Base-by-base conservation (phyloP, 2,888 invertebrate species). In the Amphipyra berbera region DNA sequence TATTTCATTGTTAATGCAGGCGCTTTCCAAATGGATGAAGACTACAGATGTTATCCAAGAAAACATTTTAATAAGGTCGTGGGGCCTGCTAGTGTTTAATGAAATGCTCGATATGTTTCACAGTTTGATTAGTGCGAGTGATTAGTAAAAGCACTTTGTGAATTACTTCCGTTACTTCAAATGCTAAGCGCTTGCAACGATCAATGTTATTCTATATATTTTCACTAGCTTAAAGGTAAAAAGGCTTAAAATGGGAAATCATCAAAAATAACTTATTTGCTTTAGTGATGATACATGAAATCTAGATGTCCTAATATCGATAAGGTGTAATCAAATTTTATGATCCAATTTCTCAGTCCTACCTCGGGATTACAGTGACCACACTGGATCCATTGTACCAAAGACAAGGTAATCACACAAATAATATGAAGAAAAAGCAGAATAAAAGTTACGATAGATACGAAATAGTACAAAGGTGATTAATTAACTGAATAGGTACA, bases 81-180 rank as follows among this genome's bases (percentile, higher is more conserved):
- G 21, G 21, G 1, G 21, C 1, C 1, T 21, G 21, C 21, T 21
- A 3, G 21, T 21, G 3, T 21, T 21, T 9, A 41, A 10, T 41
- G n/a, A 41, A 30, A 53, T 44, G 13, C 53, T 21, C 3, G 3
- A 9, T 40, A 64, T 35, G 37, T 35, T 68, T 66, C 38, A 68
- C 53, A 53, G 38, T 15, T 66, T 61, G 53, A 66, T 68, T 61
- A 68, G 53, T 48, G 12, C 68, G 44, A 68, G 48, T 61, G 61
- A 61, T 66, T 61, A 27, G 27, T 49, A 61, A 53, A 68, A 61
- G 44, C 61, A 61, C 40, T 61, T 53, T 53, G 48, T 13, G 12
- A 61, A 61, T 66, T 61, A 61, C 35, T 48, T 68, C 21, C 61
- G 30, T 38, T 61, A 13, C 13, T 48, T 30, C 30, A 30, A 60